phyloP scores from a whole-genome alignment of 53 echinoderm and acorn worm genomes.

The Echinarachnius parma region DNA sequence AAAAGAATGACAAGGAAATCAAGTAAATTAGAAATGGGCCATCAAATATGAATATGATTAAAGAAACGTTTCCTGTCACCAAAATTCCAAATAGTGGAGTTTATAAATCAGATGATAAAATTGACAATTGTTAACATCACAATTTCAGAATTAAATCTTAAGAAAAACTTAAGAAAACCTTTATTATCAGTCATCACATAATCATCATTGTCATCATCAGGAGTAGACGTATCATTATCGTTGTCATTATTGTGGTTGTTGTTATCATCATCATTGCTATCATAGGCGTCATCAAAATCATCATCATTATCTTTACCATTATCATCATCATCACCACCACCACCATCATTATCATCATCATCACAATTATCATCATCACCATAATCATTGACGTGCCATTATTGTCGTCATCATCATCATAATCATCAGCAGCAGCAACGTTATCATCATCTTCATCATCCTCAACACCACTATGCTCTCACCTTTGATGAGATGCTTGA shows the following conservation, averaged over 20 bases:
- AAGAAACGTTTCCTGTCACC: no score
- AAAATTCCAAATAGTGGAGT: no score
- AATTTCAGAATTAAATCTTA: no score
- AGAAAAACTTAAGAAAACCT: no score
- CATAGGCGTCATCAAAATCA: neutral
- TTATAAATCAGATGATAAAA: no score
- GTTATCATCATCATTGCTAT: neutral
- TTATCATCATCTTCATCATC: neutral
- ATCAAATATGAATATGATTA: no score
- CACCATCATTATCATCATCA: neutral
- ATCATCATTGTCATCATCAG: slow-evolving; percentile 1
- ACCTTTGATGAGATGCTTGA: slow-evolving; percentile 63
- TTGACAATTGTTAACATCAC: no score
- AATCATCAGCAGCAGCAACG: no score
- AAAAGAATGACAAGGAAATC: neutral
- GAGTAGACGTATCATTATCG: neutral
- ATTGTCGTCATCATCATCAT: neutral
- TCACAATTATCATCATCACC: neutral
- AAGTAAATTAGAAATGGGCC: neutral
- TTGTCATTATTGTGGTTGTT: neutral
- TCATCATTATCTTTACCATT: neutral
- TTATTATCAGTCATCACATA: neutral
- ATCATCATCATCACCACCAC: neutral
- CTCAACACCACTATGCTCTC: neutral
- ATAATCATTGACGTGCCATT: neutral